These are phyloP conservation scores for Caenorhabditis japonica DNA, from an alignment of 2,888 invertebrate genomes.

Conservation along the genomic window DNA sequence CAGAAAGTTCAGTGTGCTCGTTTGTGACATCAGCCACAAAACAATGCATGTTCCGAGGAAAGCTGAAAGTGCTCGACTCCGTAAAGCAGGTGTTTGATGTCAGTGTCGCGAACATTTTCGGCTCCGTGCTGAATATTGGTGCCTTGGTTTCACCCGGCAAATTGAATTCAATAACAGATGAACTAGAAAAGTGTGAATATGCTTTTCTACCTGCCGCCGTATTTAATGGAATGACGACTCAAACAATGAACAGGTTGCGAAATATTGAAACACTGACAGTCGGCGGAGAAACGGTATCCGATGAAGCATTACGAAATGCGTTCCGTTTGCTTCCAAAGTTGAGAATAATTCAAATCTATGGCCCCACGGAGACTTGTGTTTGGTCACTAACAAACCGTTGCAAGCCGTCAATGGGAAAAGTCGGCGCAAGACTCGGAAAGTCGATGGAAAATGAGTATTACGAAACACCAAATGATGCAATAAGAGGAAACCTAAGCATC, in stretches of 20 bases:
- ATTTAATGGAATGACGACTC: conserved; percentile 63
- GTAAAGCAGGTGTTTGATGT: conserved; percentile 74
- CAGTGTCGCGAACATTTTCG: conserved; percentile 70
- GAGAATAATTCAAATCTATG: conserved; percentile 67
- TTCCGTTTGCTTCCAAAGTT: background rate
- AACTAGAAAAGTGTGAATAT: conserved; percentile 52
- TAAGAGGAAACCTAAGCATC: conserved; percentile 50
- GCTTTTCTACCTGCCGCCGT: conserved; percentile 70
- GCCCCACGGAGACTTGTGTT: conserved; percentile 73
- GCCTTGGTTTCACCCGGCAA: conserved; percentile 43
- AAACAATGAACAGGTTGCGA: conserved; percentile 48
- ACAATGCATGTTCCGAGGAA: conserved; percentile 54
- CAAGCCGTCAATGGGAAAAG: conserved; percentile 13
- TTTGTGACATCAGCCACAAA: conserved; percentile 63
- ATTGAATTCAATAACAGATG: conserved; percentile 38
- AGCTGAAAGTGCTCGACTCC: conserved; percentile 59
- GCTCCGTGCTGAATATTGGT: conserved; percentile 58
- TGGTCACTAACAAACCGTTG: conserved; percentile 64
- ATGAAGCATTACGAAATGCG: conserved; percentile 12
- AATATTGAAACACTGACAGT: conserved; percentile 61
- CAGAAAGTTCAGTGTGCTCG: conserved; percentile 55
- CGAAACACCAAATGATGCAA: background rate
- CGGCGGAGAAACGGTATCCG: conserved; percentile 70
- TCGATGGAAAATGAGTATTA: conserved; percentile 50
- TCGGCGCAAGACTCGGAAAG: conserved; percentile 61